Percentiles rank a stretch among this genome's conserved stretches.
phyloP scores from a whole-genome alignment of 2,113 vertebrate genomes.

The Miniopterus natalensis region DNA sequence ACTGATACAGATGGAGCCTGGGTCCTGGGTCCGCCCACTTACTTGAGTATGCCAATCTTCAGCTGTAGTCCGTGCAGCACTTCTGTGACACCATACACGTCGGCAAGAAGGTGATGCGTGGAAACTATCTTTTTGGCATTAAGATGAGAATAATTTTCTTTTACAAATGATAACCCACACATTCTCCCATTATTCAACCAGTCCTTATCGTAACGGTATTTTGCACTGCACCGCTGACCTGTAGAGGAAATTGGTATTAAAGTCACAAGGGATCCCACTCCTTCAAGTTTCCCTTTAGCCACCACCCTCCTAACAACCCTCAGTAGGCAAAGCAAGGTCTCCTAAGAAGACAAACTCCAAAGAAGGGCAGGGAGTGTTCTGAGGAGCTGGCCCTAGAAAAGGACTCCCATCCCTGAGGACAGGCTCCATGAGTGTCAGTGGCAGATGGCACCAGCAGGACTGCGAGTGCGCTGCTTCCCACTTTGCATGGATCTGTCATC shows the following conservation, averaged over 20 bases:
- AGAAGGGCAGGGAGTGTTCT: not conserved
- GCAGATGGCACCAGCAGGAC: not conserved
- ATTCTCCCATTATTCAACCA: slow-evolving; percentile 94
- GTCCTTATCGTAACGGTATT: slow-evolving; percentile 93
- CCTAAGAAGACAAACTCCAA: not conserved
- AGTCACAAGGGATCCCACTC: not conserved
- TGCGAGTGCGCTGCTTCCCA: not conserved
- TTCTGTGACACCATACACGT: slow-evolving; percentile 92
- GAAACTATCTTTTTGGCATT: slow-evolving; percentile 95
- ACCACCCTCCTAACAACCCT: too few species aligned
- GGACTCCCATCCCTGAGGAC: not conserved
- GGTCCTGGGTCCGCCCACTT: slow-evolving; percentile 75
- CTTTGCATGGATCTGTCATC: not conserved
- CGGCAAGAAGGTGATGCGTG: slow-evolving; percentile 93
- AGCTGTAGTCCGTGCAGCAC: slow-evolving; percentile 92
- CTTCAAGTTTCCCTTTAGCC: not conserved
- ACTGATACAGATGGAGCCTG: too few species aligned
- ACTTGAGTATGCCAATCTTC: slow-evolving; percentile 95
- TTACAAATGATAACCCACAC: slow-evolving; percentile 93
- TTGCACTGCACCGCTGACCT: slow-evolving; percentile 95
- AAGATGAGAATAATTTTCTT: slow-evolving; percentile 94
- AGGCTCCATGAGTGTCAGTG: not conserved
- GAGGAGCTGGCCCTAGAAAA: rapidly evolving
- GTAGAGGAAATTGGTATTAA: slow-evolving; percentile 50
- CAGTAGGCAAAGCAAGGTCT: not conserved